phyloP scores from a whole-genome alignment of 2,888 invertebrate genomes.

The Ichneumon xanthorius region DNA sequence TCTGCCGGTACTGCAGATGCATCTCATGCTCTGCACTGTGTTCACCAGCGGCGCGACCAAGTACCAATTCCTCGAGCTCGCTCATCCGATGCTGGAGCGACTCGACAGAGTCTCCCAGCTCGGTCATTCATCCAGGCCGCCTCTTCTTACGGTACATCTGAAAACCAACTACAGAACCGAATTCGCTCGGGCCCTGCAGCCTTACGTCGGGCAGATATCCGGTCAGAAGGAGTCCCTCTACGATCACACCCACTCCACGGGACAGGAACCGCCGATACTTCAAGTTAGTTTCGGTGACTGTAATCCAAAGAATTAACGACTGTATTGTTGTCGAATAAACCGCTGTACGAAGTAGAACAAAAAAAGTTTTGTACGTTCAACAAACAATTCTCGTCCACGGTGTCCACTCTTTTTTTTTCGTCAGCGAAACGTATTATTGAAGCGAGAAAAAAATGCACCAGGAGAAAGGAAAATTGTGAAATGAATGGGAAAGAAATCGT shows the following conservation, averaged over 20 bases:
- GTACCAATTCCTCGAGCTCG: slow-evolving; percentile 90
- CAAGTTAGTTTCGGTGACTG: slow-evolving; percentile 74
- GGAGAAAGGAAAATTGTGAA: background rate
- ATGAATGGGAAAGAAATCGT: too few relatives aligned
- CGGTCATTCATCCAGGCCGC: slow-evolving; percentile 87
- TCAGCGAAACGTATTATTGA: too few relatives aligned
- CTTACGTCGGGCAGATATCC: slow-evolving; percentile 86
- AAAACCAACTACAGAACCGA: slow-evolving; percentile 88
- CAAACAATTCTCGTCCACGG: background rate
- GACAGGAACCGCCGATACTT: slow-evolving; percentile 77
- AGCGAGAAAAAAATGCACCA: too few relatives aligned
- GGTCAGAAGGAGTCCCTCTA: slow-evolving; percentile 79
- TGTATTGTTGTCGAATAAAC: slow-evolving; percentile 8
- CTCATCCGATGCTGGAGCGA: slow-evolving; percentile 89
- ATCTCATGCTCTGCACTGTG: slow-evolving; percentile 89
- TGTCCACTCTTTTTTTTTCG: background rate
- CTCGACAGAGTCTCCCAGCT: slow-evolving; percentile 89
- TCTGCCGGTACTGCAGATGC: slow-evolving; percentile 89
- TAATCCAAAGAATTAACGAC: background rate
- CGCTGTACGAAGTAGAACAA: background rate
- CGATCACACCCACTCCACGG: slow-evolving; percentile 77
- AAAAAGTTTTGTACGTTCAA: background rate
- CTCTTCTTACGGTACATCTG: slow-evolving; percentile 77
- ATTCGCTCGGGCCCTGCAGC: slow-evolving; percentile 88
- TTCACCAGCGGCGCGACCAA: slow-evolving; percentile 91